phyloP scores from a whole-genome alignment of 2,888 invertebrate species.

The Lasioglossum leucozonium region DNA sequence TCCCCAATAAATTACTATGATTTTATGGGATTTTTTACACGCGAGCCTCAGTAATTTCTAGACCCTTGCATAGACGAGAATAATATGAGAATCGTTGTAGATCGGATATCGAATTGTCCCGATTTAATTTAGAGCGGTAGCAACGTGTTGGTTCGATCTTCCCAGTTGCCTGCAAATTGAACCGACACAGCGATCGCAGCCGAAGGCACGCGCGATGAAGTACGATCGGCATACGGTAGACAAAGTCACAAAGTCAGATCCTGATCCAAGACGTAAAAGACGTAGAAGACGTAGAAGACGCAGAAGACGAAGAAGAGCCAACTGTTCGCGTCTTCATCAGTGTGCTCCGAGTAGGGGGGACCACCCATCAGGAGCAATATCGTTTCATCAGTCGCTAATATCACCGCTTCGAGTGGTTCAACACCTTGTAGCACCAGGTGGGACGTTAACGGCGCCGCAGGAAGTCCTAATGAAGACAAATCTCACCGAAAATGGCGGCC shows the following conservation, averaged over 20 bases:
- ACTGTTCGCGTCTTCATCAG: slow-evolving; percentile 77
- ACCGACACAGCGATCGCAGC: not conserved
- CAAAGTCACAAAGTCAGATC: slow-evolving; percentile 14
- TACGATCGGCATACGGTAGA: slow-evolving; percentile 14
- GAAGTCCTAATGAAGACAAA: slow-evolving; percentile 84
- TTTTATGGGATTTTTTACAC: too few species aligned
- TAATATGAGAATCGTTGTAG: not conserved
- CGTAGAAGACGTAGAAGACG: slow-evolving; percentile 48
- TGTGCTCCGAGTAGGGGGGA: slow-evolving; percentile 67
- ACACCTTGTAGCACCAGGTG: slow-evolving; percentile 84
- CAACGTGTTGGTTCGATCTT: not conserved
- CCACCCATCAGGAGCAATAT: slow-evolving; percentile 79
- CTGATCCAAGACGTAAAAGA: not conserved
- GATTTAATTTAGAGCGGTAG: not conserved
- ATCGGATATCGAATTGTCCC: not conserved
- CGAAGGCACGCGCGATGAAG: slow-evolving; percentile 45
- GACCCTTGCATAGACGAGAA: too few species aligned
- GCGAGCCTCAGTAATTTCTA: too few species aligned
- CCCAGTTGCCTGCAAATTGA: not conserved
- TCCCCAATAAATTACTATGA: too few species aligned
- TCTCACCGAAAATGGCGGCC: slow-evolving; percentile 81
- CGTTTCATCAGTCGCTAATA: slow-evolving; percentile 79
- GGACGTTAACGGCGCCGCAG: slow-evolving; percentile 79
- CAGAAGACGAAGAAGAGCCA: slow-evolving; percentile 67
- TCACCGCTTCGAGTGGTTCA: slow-evolving; percentile 77